Percentiles rank a stretch among this genome's conserved stretches.
Conservation (phyloP, 1,140 invertebrate genomes). For the Temnothorax nylanderi region DNA sequence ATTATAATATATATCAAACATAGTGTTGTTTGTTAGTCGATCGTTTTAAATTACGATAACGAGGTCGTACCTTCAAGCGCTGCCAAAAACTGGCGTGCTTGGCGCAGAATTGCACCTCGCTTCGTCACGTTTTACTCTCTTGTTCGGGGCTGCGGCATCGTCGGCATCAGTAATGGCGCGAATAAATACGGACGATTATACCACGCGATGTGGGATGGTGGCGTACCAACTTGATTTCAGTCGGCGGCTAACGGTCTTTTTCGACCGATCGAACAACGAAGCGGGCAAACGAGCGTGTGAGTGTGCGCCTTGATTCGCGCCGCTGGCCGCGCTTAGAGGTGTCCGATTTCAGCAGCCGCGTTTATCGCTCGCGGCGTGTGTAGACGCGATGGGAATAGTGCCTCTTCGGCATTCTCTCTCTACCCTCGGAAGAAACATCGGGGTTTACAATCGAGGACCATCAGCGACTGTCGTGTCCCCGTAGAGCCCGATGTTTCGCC, state of each 20-base stretch:
- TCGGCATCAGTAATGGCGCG: conserved; percentile 22
- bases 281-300: conserved; percentile 55
- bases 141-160: background rate
- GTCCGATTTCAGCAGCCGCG: conserved; percentile 62
- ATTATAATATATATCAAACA: background rate
- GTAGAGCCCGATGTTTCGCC: conserved; percentile 30
- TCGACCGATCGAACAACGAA: conserved; percentile 50
- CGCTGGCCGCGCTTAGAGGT: conserved; percentile 45
- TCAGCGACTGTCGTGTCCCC: conserved; percentile 5
- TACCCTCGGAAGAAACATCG: background rate
- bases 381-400: conserved; percentile 48
- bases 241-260: conserved; percentile 61
- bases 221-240: conserved; percentile 49
- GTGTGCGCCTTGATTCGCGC: conserved; percentile 62
- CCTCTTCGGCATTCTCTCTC: conserved; percentile 38
- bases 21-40: background rate
- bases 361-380: conserved; percentile 44
- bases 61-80: background rate
- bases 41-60: background rate
- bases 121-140: conserved; percentile 23
- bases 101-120: conserved; percentile 3
- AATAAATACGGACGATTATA: conserved; percentile 49
- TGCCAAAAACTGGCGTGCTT: background rate
- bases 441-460: conserved; percentile 25
- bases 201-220: conserved; percentile 35